phyloP scores from a whole-genome alignment of 2,113 vertebrate species.

The Mustela lutreola region DNA sequence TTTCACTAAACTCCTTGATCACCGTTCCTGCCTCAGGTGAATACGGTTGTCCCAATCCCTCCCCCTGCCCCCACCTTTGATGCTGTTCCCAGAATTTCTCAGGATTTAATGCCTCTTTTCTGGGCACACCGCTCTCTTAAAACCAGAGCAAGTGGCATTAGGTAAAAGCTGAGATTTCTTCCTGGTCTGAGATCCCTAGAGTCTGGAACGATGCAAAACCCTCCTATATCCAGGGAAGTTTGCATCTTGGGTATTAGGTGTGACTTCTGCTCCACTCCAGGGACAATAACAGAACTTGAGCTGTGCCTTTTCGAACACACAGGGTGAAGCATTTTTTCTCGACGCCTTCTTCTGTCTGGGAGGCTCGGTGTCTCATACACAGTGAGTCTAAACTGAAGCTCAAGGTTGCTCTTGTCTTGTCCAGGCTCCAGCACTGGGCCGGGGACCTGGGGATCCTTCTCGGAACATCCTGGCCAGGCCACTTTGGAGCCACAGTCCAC shows the following conservation, averaged over 20 bases:
- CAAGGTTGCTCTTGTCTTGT: neutral
- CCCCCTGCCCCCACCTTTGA: neutral
- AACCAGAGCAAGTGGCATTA: neutral
- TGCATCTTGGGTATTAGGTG: neutral
- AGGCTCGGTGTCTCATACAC: neutral
- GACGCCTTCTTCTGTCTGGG: neutral
- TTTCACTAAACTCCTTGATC: neutral
- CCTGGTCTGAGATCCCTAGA: neutral
- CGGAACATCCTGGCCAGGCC: neutral
- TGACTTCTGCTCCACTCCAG: neutral
- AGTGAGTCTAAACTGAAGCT: fast-evolving
- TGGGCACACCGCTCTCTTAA: neutral
- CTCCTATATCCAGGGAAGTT: fast-evolving
- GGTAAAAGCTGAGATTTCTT: neutral
- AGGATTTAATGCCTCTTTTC: neutral
- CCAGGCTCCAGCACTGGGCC: neutral
- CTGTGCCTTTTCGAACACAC: neutral
- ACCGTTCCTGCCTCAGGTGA: neutral
- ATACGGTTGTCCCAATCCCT: neutral
- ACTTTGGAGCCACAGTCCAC: neutral
- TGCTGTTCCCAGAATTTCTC: neutral
- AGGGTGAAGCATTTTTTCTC: neutral
- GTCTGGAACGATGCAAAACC: neutral
- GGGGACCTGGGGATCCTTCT: neutral
- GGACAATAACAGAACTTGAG: neutral